Percentiles rank a stretch among this genome's conserved stretches.
Evolutionary conservation across 2,797 vertebrate species (phyloP).

Genomic region (Hypotaenidia okinawae): DNA sequence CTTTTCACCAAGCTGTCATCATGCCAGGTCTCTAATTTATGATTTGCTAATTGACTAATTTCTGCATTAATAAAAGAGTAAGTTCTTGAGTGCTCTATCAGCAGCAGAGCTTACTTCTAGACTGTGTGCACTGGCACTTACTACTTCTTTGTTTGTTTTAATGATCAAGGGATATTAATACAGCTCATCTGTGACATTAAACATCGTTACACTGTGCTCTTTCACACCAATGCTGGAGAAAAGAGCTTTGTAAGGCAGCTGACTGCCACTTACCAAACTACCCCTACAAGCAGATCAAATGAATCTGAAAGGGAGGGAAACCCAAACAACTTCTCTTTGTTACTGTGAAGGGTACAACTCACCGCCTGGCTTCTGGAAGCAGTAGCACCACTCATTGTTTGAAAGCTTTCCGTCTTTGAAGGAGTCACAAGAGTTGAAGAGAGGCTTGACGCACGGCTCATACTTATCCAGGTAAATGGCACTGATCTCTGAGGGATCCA

Average conservation of each 20-base stretch:
- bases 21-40: constrained; percentile 3
- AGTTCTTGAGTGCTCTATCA: constrained; percentile 4
- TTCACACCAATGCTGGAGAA: background rate
- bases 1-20: background rate
- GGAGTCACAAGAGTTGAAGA: constrained; percentile 97
- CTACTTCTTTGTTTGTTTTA: background rate
- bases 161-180: background rate
- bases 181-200: background rate
- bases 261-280: background rate
- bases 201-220: background rate
- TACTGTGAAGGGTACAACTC: background rate
- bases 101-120: background rate
- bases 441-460: constrained; percentile 93
- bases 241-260: background rate
- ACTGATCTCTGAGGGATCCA: constrained; percentile 94
- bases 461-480: constrained; percentile 97
- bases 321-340: background rate
- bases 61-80: background rate
- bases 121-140: background rate
- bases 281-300: background rate
- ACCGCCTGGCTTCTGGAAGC: constrained; percentile 93
- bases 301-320: background rate
- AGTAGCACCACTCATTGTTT: constrained; percentile 98
- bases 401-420: constrained; percentile 98
- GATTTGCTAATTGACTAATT: constrained; percentile 38